A percentile compares a stretch with the other conserved stretches of the same genome.
Conservation (phyloP, 2,797 vertebrate genomes). For the Scleropages formosus region DNA sequence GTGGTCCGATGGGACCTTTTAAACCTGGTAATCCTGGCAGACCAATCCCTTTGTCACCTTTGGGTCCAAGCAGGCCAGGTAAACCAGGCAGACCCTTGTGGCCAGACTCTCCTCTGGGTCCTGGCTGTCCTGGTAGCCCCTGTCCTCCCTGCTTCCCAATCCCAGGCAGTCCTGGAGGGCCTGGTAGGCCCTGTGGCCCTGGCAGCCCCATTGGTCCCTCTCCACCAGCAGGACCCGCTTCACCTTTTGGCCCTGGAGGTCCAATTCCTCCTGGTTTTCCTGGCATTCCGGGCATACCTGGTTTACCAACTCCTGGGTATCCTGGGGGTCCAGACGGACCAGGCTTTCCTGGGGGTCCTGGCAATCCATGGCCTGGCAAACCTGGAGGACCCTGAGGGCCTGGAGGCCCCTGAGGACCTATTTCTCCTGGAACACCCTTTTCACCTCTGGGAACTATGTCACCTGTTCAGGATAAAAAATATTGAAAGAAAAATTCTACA, state of each 20-base stretch:
- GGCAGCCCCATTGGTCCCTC: slow-evolving; percentile 81
- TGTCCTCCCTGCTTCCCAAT: slow-evolving; percentile 81
- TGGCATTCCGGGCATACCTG: slow-evolving; percentile 90
- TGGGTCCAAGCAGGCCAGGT: slow-evolving; percentile 77
- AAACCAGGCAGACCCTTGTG: slow-evolving; percentile 80
- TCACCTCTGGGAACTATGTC: slow-evolving; percentile 78
- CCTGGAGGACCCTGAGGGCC: slow-evolving; percentile 80
- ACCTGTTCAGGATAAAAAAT: slow-evolving; percentile 49
- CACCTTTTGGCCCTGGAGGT: slow-evolving; percentile 81
- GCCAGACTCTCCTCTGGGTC: slow-evolving; percentile 82
- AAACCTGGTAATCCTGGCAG: slow-evolving; percentile 84
- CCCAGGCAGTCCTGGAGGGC: slow-evolving; percentile 86
- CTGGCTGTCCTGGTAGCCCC: slow-evolving; percentile 82
- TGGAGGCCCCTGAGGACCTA: slow-evolving; percentile 79
- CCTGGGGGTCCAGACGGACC: slow-evolving; percentile 80
- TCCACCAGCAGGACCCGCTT: slow-evolving; percentile 80
- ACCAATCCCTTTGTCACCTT: slow-evolving; percentile 85
- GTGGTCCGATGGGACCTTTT: slow-evolving; percentile 81
- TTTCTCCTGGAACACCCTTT: slow-evolving; percentile 80
- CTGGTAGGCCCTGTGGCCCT: slow-evolving; percentile 83
- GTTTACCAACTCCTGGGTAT: slow-evolving; percentile 88
- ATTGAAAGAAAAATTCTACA: background rate
- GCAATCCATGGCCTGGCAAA: slow-evolving; percentile 81
- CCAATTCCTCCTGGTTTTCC: slow-evolving; percentile 90
- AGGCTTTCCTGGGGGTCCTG: slow-evolving; percentile 85